Evolutionary conservation across 2,888 invertebrate genomes (phyloP).

Genomic region (Gonocerus acuteangulatus): DNA sequence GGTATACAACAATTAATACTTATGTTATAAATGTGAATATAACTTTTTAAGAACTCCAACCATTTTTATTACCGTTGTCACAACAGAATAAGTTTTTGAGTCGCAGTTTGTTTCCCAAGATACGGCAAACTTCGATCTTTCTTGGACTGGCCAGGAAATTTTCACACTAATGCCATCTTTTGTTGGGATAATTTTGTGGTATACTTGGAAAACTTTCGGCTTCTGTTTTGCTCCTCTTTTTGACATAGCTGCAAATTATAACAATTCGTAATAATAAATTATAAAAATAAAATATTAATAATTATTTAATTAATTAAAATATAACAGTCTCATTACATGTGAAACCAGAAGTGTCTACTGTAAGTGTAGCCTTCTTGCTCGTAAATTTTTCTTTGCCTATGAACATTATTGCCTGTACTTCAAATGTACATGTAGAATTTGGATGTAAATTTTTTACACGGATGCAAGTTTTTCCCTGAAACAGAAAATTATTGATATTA

Average conservation of each 20-base stretch:
- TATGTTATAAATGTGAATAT: not conserved
- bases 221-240: conserved; percentile 2
- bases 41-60: too few relatives aligned
- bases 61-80: conserved; percentile 6
- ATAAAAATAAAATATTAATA: not conserved
- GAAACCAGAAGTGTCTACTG: conserved; percentile 53
- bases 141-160: conserved; percentile 18
- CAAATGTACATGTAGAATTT: conserved; percentile 66
- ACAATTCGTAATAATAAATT: not conserved
- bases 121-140: conserved; percentile 17
- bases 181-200: not conserved
- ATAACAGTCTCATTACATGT: not conserved
- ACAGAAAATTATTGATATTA: too few relatives aligned
- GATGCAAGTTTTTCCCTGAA: conserved; percentile 56
- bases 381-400: conserved; percentile 58
- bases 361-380: conserved; percentile 61
- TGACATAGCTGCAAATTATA: not conserved
- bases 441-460: conserved; percentile 58
- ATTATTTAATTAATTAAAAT: not conserved
- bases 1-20: too few relatives aligned
- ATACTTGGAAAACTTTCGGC: not conserved
- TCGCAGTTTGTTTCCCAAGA: conserved; percentile 20
- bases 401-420: conserved; percentile 63
- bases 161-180: not conserved
- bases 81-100: conserved; percentile 1